phyloP scores from a whole-genome alignment of 1,140 invertebrate genomes.

The Pinna nobilis region DNA sequence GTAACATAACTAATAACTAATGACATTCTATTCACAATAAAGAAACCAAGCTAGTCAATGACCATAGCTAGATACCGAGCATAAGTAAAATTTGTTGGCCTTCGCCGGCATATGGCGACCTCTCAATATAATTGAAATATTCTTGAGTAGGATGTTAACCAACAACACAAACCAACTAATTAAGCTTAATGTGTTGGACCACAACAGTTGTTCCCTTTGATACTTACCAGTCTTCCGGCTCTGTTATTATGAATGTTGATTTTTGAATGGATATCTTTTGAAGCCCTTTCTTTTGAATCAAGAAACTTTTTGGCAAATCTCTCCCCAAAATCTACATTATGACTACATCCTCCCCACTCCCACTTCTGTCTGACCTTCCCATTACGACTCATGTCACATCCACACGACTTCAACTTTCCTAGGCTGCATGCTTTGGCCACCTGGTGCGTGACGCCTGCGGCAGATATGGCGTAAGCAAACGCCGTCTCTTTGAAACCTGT shows the following conservation, averaged over 20 bases:
- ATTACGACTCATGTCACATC: conserved; percentile 81
- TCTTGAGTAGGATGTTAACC: too few species aligned
- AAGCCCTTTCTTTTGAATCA: conserved; percentile 85
- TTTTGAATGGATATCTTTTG: conserved; percentile 81
- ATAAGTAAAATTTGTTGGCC: too few species aligned
- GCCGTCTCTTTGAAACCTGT: conserved; percentile 79
- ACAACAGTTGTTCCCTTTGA: background rate
- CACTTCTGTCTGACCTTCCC: conserved; percentile 83
- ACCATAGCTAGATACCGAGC: too few species aligned
- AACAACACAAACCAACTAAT: too few species aligned
- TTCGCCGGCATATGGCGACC: too few species aligned
- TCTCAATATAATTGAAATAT: too few species aligned
- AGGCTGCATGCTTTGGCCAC: conserved; percentile 91
- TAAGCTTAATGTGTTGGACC: too few species aligned
- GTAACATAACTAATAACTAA: too few species aligned
- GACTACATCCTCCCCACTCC: conserved; percentile 96
- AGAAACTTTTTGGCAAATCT: conserved; percentile 94
- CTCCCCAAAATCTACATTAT: conserved; percentile 97
- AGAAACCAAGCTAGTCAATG: too few species aligned
- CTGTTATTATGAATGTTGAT: conserved; percentile 82
- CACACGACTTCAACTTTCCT: conserved; percentile 88
- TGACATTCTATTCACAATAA: too few species aligned
- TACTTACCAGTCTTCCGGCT: conserved; percentile 79
- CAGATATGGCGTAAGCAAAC: conserved; percentile 79
- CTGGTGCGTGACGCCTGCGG: conserved; percentile 89